phyloP scores from a whole-genome alignment of 2,113 vertebrate species.

The Felis catus region F.catus_Fca126_mat1.0 CM031415.1:85984501-85985000 shows the following conservation, averaged over 20 bases:
- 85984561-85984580: not conserved
- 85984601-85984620: not conserved
- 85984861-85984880: not conserved
- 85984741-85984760: not conserved
- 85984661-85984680: not conserved
- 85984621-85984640: fast-evolving
- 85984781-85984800: not conserved
- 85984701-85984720: not conserved
- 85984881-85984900: not conserved
- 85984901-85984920: not conserved
- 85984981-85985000: not conserved
- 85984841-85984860: not conserved
- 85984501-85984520: too few species aligned
- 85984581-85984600: not conserved
- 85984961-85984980: not conserved
- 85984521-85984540: not conserved
- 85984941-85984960: not conserved
- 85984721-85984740: not conserved
- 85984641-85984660: not conserved
- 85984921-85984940: not conserved
- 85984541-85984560: not conserved
- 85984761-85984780: not conserved
- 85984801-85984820: not conserved
- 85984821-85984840: not conserved
- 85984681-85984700: not conserved